These are phyloP conservation scores for Lutraria rhynchaena DNA, from an alignment of 1,140 invertebrate species.

Conservation along the genomic window DNA sequence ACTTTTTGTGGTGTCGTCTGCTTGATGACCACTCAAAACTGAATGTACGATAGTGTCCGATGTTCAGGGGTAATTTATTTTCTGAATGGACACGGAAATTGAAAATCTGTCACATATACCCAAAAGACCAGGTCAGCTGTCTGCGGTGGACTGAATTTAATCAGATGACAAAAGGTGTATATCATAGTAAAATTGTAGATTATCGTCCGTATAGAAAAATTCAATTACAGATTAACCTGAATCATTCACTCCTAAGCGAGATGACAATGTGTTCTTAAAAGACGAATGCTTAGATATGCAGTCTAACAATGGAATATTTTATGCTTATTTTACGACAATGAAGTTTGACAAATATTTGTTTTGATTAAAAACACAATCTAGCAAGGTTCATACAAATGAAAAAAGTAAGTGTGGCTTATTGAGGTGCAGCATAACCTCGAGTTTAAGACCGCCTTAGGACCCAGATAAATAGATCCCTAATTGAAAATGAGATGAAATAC, in stretches of 20 bases:
- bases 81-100: constrained; percentile 35
- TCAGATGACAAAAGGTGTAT: constrained; percentile 14
- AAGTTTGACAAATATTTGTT: constrained; percentile 37
- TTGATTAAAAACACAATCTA: constrained; percentile 13
- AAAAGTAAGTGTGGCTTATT: too few species aligned
- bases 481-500: too few species aligned
- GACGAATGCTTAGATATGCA: constrained; percentile 6
- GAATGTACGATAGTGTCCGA: not conserved
- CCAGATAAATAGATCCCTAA: too few species aligned
- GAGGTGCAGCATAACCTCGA: too few species aligned
- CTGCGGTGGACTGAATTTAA: constrained; percentile 21
- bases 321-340: constrained; percentile 6
- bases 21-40: too few species aligned
- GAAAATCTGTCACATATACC: constrained; percentile 40
- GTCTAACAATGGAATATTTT: constrained; percentile 6
- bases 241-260: constrained; percentile 3
- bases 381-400: too few species aligned
- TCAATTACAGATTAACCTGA: constrained; percentile 52
- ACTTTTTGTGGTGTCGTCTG: too few species aligned
- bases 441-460: too few species aligned
- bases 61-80: constrained; percentile 30
- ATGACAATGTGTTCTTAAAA: constrained; percentile 39
- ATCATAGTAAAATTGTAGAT: constrained; percentile 18
- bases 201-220: constrained; percentile 44
- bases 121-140: constrained; percentile 25